Base-by-base conservation (phyloP, 2,113 vertebrate species). In the Protomyctophum bolini region DNA sequence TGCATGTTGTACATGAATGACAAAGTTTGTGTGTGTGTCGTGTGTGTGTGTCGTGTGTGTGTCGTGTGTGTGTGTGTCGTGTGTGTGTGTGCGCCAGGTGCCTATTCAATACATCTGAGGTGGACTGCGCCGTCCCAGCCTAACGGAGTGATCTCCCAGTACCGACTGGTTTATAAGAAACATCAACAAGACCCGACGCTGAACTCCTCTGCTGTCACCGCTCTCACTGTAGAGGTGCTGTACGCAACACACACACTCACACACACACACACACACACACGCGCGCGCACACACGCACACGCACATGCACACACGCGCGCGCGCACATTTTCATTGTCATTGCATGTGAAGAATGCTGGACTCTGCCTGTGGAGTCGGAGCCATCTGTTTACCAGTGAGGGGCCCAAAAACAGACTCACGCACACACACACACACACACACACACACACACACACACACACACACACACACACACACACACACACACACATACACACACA, bases 151-250 rank as follows among this genome's bases (percentile, higher is more conserved):
- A 95, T 98, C 80, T 90, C 89, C 48, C 86, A 87, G 29, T 98
- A 97, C 79, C 90, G 47, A 58, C 87, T 98, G 8, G 76, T 95
- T 84, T 96, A 95, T 48, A 92, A 91, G 73, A 94, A 95, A 77
- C 87, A 79, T 57, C 75, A 54, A 48, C 87, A 80, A 0, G 95
- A 96, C 75, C 94, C 92, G 0, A 94, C 93, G 0, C 77, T 94
- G 2, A 92, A 81, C 83, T 73, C 77, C 57, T 83, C 92, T 10
- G 69, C 84, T 21, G 70, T 94, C 54, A 94, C 83, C 47, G 94
- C 95, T 9, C 84, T 98, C 75, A 96, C 95, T 0, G 87, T 96
- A 28, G 83, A 2, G 93, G 96, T 98, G 95, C 33, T 41, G 33
- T 41, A 96, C 91, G 11, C 14, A 21, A 46, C 61, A 63, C 66